phyloP scores from a whole-genome alignment of 2,113 vertebrate species.

The Sphyrna mokarran region DNA sequence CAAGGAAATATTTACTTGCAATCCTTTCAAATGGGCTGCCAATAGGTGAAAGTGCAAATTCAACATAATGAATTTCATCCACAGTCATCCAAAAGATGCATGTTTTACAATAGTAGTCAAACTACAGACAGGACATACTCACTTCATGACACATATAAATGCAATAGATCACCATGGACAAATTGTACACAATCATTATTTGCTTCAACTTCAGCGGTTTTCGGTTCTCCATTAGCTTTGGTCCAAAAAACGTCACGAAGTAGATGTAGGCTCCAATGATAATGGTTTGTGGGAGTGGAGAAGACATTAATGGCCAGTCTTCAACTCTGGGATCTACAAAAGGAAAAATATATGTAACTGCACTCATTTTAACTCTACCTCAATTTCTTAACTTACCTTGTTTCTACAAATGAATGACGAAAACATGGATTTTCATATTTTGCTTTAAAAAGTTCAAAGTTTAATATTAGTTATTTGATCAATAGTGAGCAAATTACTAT shows the following conservation, averaged over 20 bases:
- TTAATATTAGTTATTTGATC: too few species aligned
- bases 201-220: conserved; percentile 83
- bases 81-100: neutral
- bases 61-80: conserved; percentile 29
- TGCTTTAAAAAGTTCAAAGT: too few species aligned
- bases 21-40: neutral
- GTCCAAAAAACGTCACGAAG: conserved; percentile 83
- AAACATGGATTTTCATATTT: too few species aligned
- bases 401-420: too few species aligned
- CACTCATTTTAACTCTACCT: too few species aligned
- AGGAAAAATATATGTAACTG: too few species aligned
- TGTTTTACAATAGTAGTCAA: neutral
- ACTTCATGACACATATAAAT: conserved; percentile 91
- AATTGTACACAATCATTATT: conserved; percentile 79
- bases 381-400: too few species aligned
- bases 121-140: conserved; percentile 48
- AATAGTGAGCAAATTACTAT: too few species aligned
- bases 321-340: conserved; percentile 73
- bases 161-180: conserved; percentile 76
- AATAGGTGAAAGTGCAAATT: neutral
- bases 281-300: conserved; percentile 75
- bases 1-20: too few species aligned
- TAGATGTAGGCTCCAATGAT: conserved; percentile 77
- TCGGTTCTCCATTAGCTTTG: conserved; percentile 88
- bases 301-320: conserved; percentile 84